Evolutionary conservation across 2,797 vertebrate genomes (phyloP).

Genomic region (Myotis findleyi): DNA sequence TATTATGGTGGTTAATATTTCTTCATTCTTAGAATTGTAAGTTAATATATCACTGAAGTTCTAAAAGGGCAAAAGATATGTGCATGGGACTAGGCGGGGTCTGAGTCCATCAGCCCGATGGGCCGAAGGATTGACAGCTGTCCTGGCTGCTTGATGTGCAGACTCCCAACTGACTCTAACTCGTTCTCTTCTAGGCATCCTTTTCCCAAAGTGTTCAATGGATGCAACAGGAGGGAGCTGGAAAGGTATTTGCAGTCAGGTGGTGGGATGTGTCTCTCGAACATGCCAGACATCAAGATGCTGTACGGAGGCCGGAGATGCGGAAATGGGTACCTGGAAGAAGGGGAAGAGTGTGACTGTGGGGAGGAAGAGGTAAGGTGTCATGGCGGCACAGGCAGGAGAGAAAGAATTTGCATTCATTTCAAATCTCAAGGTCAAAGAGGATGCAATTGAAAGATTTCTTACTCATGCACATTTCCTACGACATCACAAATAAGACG

Average conservation of each 20-base stretch:
- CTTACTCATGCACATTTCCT: not conserved
- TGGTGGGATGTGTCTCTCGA: conserved; percentile 98
- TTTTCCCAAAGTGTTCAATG: conserved; percentile 96
- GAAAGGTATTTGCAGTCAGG: conserved; percentile 94
- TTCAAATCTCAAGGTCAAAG: not conserved
- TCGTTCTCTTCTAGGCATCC: conserved; percentile 90
- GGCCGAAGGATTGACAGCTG: not conserved
- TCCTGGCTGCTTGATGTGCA: not conserved
- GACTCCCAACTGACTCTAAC: not conserved
- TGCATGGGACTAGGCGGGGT: accelerated
- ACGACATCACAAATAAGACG: not conserved
- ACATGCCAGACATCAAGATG: conserved; percentile 93
- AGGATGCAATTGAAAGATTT: not conserved
- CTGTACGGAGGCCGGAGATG: conserved; percentile 96
- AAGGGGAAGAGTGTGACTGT: conserved; percentile 98
- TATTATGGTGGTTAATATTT: not conserved
- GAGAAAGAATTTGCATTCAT: not conserved
- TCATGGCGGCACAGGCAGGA: accelerated
- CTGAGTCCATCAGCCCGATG: not conserved
- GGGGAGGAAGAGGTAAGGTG: conserved; percentile 95
- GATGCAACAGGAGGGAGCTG: conserved; percentile 94
- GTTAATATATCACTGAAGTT: not conserved
- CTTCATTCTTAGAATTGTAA: not conserved
- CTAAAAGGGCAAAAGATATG: not conserved
- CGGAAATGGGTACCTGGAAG: conserved; percentile 98